Evolutionary conservation across 2,888 invertebrate genomes (phyloP), one percentile per base, ranked within the genome.

Genomic region (Drosophila silvestris): DNA sequence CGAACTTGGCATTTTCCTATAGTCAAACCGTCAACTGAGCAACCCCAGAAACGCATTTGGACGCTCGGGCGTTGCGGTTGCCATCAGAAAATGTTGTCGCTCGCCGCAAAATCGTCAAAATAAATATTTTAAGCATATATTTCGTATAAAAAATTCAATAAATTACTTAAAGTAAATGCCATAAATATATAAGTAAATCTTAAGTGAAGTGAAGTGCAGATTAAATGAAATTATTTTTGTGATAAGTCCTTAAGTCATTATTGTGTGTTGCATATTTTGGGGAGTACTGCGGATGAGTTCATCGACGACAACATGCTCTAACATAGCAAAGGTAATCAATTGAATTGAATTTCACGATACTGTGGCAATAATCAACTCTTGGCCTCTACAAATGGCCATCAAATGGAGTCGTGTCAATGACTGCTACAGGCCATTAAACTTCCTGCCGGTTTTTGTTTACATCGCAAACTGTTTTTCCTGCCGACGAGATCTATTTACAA

Each of bases 41-140:
- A 92, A 92, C 92, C 92, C 91, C 92, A 83, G 89, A 92, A 92
- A 92, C 91, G 91, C 89, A 91, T 88, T 93, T 89, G 84, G 88
- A 89, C 92, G 87, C 83, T 93, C 92, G 92, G 91, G 90, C 92
- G 91, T 88, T 90, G 87, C 90, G 92, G 93, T 93, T 91, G 91
- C 80, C 83, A 66, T 63, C 68, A 53, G 57, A 72, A 83, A 81
- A 81, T 79, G 83, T 73, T 69, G 69, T 41, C 61, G 76, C 62
- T 54, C 53, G 68, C 65, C 7, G 60, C 30, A 51, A 62, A 60
- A 3, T 39, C 33, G 64, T 60, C 30, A n/a, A 30, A 58, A 51
- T 16, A 63, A 76, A 70, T 70, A 58, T 70, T 74, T 28, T 0
- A 44, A 70, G 57, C 30, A 53, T 35, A 52, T 39, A n/a, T 47